A percentile compares a stretch with the other conserved stretches of the same genome.
phyloP scores from a whole-genome alignment of 1,140 invertebrate genomes.

The Vanessa tameamea region DNA sequence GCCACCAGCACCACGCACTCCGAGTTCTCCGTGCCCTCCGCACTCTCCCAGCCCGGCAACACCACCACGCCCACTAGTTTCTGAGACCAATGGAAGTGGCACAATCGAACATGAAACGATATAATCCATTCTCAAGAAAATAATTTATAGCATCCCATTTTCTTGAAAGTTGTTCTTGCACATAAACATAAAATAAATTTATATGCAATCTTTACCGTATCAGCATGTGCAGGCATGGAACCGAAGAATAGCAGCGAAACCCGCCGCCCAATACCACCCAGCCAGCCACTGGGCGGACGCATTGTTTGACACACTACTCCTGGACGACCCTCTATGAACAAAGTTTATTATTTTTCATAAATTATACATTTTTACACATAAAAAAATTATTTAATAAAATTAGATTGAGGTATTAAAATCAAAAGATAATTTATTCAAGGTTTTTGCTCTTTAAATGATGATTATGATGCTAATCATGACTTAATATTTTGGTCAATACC shows the following conservation, averaged over 20 bases:
- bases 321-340: constrained; percentile 82
- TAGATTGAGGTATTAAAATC: neutral
- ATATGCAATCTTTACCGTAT: constrained; percentile 83
- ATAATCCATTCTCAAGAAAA: too few relatives aligned
- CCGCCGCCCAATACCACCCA: constrained; percentile 91
- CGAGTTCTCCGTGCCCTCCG: constrained; percentile 32
- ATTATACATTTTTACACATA: neutral
- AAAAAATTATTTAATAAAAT: neutral
- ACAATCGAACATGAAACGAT: too few relatives aligned
- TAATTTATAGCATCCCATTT: too few relatives aligned
- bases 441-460: too few relatives aligned
- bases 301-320: constrained; percentile 86
- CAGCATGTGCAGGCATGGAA: constrained; percentile 86
- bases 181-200: too few relatives aligned
- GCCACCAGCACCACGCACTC: constrained; percentile 58
- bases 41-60: constrained; percentile 30
- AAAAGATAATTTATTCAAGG: neutral
- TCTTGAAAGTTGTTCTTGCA: too few relatives aligned
- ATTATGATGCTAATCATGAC: too few relatives aligned
- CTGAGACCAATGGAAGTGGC: constrained; percentile 32
- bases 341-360: neutral
- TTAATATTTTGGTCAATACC: too few relatives aligned
- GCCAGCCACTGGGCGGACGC: constrained; percentile 90
- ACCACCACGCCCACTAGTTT: constrained; percentile 64
- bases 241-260: constrained; percentile 95